A percentile compares a stretch with the other conserved stretches of the same genome.
These are phyloP conservation scores for Bujurquina vittata DNA, from an alignment of 2,113 vertebrate genomes.

Conservation along the genomic window DNA sequence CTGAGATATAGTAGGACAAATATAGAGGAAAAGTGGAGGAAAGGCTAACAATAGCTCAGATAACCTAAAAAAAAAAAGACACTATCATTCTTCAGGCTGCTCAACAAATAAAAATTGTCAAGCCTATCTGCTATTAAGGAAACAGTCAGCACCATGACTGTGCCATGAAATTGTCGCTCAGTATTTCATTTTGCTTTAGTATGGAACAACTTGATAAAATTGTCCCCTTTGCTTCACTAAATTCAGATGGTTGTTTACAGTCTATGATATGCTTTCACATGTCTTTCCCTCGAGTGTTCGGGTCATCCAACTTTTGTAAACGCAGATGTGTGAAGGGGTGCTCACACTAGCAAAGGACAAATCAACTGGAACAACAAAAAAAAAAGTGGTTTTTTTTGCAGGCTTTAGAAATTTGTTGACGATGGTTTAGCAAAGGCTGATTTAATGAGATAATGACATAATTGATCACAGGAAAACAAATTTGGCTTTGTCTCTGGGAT, in stretches of 20 bases:
- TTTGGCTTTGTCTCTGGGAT: neutral
- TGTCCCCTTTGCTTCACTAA: neutral
- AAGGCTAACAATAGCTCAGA: conserved; percentile 7
- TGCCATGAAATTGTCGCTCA: conserved; percentile 38
- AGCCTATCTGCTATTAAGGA: neutral
- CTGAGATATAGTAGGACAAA: neutral
- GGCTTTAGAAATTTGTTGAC: neutral
- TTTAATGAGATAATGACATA: neutral
- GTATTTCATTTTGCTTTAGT: conserved; percentile 47
- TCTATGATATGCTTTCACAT: neutral
- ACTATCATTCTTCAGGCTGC: neutral
- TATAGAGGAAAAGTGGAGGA: too few relatives aligned
- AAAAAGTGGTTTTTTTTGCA: too few relatives aligned
- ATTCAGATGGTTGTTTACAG: neutral
- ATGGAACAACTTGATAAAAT: conserved; percentile 19
- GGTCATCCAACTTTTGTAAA: neutral
- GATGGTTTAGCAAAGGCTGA: neutral
- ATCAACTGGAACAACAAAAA: neutral
- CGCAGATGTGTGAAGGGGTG: neutral
- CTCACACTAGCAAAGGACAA: neutral
- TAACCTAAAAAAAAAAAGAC: neutral
- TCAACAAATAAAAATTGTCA: conserved; percentile 16
- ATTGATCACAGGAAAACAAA: neutral
- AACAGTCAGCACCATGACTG: conserved; percentile 1
- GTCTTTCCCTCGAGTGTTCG: neutral